Conservation (phyloP, 2,888 invertebrate genomes). For the Tetragonula carbonaria region DNA sequence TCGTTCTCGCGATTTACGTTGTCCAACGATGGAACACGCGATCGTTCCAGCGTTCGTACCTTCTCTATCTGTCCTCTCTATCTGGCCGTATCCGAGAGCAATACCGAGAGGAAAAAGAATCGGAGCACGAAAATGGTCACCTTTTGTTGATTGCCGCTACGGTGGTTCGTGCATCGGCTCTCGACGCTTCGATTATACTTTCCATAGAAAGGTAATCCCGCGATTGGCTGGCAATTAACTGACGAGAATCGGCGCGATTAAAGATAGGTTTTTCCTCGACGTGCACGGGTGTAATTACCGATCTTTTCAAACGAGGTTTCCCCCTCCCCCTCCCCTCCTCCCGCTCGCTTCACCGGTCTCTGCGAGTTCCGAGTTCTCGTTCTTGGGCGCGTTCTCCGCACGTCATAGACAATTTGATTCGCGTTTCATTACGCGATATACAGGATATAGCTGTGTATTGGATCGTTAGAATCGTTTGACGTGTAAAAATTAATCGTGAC, state of each 20-base stretch:
- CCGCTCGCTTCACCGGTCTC: not conserved
- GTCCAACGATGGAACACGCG: not conserved
- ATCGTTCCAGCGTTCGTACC: not conserved
- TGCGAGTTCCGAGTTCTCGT: not conserved
- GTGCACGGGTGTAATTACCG: not conserved
- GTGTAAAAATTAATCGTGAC: not conserved
- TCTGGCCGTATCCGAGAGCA: not conserved
- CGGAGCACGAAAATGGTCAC: constrained; percentile 26
- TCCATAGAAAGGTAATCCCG: not conserved
- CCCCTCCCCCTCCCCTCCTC: not conserved
- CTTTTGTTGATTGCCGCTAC: constrained; percentile 6
- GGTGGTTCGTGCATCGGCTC: constrained; percentile 6
- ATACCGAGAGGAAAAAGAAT: constrained; percentile 11
- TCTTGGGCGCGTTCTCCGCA: not conserved
- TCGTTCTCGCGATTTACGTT: not conserved
- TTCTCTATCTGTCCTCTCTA: not conserved
- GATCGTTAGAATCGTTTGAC: not conserved
- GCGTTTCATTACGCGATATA: not conserved
- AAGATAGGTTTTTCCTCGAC: not conserved
- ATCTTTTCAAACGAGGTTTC: not conserved
- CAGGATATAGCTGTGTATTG: not conserved
- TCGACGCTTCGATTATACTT: constrained; percentile 6
- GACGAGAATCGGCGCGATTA: not conserved
- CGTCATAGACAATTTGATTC: not conserved
- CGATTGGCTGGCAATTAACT: constrained; percentile 17